A percentile compares a stretch with the other conserved stretches of the same genome.
These are phyloP conservation scores for Drosophila grimshawi DNA, from an alignment of 1,140 invertebrate species.

Conservation along the genomic window DNA sequence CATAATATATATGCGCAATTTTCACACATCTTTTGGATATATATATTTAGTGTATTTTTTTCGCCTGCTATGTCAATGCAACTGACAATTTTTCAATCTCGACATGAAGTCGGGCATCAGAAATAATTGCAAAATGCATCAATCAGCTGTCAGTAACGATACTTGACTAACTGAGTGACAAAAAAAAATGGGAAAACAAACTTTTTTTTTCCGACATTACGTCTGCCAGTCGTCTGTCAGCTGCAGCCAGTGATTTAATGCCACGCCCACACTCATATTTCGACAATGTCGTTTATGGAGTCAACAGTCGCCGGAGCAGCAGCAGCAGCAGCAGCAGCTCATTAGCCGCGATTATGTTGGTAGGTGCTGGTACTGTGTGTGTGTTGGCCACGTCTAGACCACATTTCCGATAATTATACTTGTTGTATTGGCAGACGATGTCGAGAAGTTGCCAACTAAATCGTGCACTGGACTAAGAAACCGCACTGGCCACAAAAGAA, in stretches of 20 bases:
- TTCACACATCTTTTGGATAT: constrained; percentile 36
- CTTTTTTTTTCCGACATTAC: constrained; percentile 8
- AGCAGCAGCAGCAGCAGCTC: constrained; percentile 60
- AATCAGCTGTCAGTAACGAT: constrained; percentile 68
- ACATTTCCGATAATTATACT: constrained; percentile 79
- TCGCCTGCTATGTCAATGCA: constrained; percentile 54
- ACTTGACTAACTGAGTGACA: constrained; percentile 46
- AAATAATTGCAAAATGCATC: constrained; percentile 82
- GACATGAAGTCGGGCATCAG: constrained; percentile 61
- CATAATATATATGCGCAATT: constrained; percentile 59
- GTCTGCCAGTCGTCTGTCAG: constrained; percentile 54
- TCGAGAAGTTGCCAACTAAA: constrained; percentile 76
- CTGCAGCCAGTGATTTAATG: constrained; percentile 30
- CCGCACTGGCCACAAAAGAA: constrained; percentile 54
- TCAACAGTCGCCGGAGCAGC: constrained; percentile 51
- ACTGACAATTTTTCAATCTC: constrained; percentile 81
- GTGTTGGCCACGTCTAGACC: constrained; percentile 62
- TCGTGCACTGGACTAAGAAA: constrained; percentile 64
- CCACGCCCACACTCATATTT: constrained; percentile 37
- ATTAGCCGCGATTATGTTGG: constrained; percentile 70
- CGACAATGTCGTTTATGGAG: constrained; percentile 41
- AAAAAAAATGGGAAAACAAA: background rate
- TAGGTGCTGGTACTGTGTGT: constrained; percentile 4
- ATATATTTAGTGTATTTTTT: constrained; percentile 2
- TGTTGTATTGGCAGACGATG: constrained; percentile 69